These are phyloP conservation scores for Cryptoblepharus egeriae DNA, from an alignment of 2,797 vertebrate genomes.

Conservation along the genomic window DNA sequence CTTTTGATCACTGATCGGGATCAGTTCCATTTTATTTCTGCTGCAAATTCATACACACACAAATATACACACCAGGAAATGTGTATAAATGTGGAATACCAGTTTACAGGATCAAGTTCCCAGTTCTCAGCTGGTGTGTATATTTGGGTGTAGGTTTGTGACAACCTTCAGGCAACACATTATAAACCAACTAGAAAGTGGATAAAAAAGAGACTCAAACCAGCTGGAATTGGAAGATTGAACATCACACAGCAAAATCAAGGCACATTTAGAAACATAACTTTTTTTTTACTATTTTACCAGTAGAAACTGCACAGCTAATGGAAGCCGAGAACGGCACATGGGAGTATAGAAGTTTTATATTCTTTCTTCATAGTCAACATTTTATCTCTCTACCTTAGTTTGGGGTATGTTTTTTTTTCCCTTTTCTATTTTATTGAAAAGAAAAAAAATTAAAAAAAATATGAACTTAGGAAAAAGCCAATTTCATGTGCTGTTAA, in stretches of 20 bases:
- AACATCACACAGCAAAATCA: conserved; percentile 51
- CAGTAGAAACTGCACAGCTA: conserved; percentile 43
- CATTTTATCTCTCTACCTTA: conserved; percentile 67
- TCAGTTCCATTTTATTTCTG: no score
- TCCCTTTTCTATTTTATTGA: conserved; percentile 41
- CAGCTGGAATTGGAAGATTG: conserved; percentile 40
- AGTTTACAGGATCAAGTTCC: no score
- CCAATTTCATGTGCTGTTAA: conserved; percentile 83
- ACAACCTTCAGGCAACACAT: conserved; percentile 46
- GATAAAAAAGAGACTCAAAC: conserved; percentile 40
- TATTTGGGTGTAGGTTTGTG: conserved; percentile 35
- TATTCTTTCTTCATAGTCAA: conserved; percentile 42
- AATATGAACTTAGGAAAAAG: conserved; percentile 79
- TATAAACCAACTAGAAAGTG: conserved; percentile 47
- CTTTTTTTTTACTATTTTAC: conserved; percentile 46
- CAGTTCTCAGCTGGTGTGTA: no score
- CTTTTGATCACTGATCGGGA: no score
- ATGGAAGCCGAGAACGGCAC: conserved; percentile 25
- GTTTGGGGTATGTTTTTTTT: conserved; percentile 48
- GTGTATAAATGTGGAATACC: no score
- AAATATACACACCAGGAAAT: no score
- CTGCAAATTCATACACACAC: no score
- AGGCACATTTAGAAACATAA: conserved; percentile 51
- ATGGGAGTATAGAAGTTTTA: conserved; percentile 46
- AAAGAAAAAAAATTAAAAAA: conserved; percentile 57